Percentiles rank a stretch among this genome's conserved stretches.
phyloP scores from a whole-genome alignment of 2,113 vertebrate genomes.

The Gracilinanus agilis region DNA sequence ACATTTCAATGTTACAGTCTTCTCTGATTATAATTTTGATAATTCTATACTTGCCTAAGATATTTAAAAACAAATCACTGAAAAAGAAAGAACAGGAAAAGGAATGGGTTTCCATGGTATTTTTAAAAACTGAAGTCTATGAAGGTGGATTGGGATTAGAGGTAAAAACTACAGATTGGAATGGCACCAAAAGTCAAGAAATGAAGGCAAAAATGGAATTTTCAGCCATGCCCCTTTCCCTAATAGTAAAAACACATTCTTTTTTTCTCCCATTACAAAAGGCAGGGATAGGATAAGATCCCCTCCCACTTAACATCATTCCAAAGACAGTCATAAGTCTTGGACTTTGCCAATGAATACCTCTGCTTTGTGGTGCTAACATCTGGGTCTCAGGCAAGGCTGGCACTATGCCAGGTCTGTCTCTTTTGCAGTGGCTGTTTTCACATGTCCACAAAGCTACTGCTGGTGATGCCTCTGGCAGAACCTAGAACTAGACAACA shows the following conservation, averaged over 20 bases:
- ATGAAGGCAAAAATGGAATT: neutral
- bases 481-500: neutral
- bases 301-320: neutral
- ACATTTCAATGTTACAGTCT: neutral
- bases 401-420: neutral
- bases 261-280: too few species aligned
- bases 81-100: neutral
- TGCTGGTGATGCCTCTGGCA: neutral
- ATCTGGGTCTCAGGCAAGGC: too few species aligned
- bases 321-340: too few species aligned
- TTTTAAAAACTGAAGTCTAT: neutral
- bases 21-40: neutral
- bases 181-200: neutral
- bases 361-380: neutral
- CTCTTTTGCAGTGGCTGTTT: neutral
- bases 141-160: neutral
- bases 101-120: neutral
- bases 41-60: neutral
- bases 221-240: neutral
- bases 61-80: neutral
- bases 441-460: neutral
- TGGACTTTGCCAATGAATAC: too few species aligned
- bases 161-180: neutral
- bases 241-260: neutral
- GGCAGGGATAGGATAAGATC: neutral